These are phyloP conservation scores for Eupithecia subfuscata DNA, from an alignment of 2,888 invertebrate genomes.

Conservation along the genomic window DNA sequence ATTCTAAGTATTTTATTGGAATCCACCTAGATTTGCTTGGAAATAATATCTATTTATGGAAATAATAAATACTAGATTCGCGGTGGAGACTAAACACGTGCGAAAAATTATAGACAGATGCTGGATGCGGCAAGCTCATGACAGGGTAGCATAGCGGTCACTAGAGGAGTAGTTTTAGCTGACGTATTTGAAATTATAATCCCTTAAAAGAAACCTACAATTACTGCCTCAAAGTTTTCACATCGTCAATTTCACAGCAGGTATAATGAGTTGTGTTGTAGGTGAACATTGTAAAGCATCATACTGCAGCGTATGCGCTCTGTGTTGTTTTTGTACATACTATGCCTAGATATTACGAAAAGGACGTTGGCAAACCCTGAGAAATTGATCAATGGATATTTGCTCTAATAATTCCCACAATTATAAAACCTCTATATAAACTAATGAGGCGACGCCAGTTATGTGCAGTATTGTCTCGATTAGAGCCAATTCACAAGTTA, in stretches of 20 bases:
- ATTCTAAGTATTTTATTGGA: background rate
- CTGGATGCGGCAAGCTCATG: background rate
- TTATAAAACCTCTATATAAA: slow-evolving; percentile 76
- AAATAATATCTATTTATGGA: background rate
- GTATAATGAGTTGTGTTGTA: background rate
- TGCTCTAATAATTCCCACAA: slow-evolving; percentile 82
- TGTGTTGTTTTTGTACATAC: slow-evolving; percentile 45
- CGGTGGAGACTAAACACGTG: background rate
- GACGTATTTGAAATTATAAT: too few species aligned
- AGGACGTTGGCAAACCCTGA: slow-evolving; percentile 71
- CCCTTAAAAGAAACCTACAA: background rate
- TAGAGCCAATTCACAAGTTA: slow-evolving; percentile 44
- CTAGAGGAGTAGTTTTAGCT: background rate
- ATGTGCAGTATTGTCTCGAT: slow-evolving; percentile 63
- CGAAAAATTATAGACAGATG: background rate
- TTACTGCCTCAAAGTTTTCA: background rate
- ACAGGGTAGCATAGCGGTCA: background rate
- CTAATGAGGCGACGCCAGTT: slow-evolving; percentile 62
- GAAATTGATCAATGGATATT: slow-evolving; percentile 80
- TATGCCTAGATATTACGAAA: slow-evolving; percentile 63
- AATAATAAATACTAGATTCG: too few species aligned
- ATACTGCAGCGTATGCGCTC: background rate
- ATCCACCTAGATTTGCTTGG: background rate
- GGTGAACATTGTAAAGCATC: background rate
- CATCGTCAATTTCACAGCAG: background rate